Evolutionary conservation across 2,113 vertebrate genomes (phyloP).

Genomic region (Synodontis membranacea): DNA sequence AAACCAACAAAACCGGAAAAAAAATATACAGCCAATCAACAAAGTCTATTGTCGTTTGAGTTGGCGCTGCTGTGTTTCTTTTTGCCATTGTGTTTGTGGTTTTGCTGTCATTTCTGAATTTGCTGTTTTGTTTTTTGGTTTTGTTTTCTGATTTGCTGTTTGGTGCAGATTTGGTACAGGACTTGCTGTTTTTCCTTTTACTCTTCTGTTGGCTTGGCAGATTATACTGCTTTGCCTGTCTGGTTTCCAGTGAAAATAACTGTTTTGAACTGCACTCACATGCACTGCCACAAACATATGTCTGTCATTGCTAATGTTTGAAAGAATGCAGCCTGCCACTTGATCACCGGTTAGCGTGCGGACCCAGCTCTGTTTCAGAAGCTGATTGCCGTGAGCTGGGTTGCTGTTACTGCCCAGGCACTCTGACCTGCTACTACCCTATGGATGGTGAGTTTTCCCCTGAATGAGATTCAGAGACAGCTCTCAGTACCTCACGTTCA

Average conservation of each 20-base stretch:
- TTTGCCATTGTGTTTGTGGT: too few relatives aligned
- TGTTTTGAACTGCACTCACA: background rate
- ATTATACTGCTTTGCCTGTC: background rate
- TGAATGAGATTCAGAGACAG: background rate
- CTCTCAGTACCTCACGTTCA: background rate
- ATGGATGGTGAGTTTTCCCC: constrained; percentile 72
- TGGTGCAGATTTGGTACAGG: background rate
- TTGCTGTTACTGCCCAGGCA: constrained; percentile 69
- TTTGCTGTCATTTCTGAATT: background rate
- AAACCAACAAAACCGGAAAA: background rate
- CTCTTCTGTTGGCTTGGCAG: background rate
- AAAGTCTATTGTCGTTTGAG: too few relatives aligned
- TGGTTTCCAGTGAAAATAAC: background rate
- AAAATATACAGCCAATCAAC: too few relatives aligned
- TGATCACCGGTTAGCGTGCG: constrained; percentile 70
- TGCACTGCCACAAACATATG: background rate
- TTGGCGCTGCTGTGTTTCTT: background rate
- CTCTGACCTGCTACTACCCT: constrained; percentile 71
- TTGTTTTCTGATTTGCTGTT: background rate
- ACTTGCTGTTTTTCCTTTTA: background rate
- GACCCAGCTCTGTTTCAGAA: constrained; percentile 55
- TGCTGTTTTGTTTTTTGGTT: background rate
- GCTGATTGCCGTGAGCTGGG: constrained; percentile 67
- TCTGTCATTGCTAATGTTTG: constrained; percentile 22
- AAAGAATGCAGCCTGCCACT: constrained; percentile 69